Base-by-base conservation (phyloP, 1,140 invertebrate species). In the Caenorhabditis briggsae region DNA sequence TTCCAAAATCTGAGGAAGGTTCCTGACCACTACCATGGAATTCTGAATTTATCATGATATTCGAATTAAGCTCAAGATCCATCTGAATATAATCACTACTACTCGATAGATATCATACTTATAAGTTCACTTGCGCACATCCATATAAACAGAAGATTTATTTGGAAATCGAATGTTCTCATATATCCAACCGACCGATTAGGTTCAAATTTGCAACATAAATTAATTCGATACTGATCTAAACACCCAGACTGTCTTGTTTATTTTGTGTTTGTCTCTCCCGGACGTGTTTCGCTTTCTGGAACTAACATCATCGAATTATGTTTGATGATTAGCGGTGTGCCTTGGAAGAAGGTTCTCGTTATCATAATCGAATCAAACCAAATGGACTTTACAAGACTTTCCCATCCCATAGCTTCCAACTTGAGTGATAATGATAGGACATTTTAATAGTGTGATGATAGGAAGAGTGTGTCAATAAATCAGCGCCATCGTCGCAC, bases 151-250 rank as follows among this genome's bases (percentile, higher is more conserved):
- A 33, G 33, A 2, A 33, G 33, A 3, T 33, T 33, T n/a, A 14
- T 33, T 9, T 2, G 5, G 5, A 53, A 25, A 20, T 25, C 6
- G 0, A 20, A 9, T 61, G 23, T 12, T 61, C 0, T 23, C 59
- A 25, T 61, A 33, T 33, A 1, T 33, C 25, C 20, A 61, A 61
- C 23, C 14, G 20, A 8, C 46, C n/a, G 33, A 50, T 78, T 78
- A 70, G 16, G 12, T 18, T 25, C 6, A 14, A 46, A 43, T 46
- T 78, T 53, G 84, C 58, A 48, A 41, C 48, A 58, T 84, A 64
- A 64, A 70, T 70, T 33, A 59, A 59, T 83, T 83, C 41, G 82
- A 83, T 83, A 83, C 82, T 83, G 82, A 83, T 83, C 58, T 83
- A 14, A 14, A 23, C 64, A 46, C 41, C 41, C 14, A 46, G 64